These are phyloP conservation scores for Orycteropus afer DNA, from an alignment of 2,113 vertebrate genomes.

Conservation along the genomic window DNA sequence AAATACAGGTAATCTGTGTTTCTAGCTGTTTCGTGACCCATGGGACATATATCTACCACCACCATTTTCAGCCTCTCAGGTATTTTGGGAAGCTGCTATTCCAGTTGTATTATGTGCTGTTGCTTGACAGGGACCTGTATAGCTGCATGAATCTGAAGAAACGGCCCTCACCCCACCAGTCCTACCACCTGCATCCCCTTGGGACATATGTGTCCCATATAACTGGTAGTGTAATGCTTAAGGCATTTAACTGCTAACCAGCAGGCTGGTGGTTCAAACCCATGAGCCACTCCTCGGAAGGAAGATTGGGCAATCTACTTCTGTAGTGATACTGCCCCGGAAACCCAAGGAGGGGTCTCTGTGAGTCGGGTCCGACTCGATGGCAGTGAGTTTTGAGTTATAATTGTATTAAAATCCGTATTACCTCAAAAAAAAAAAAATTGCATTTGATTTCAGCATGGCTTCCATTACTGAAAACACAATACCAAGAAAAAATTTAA, in stretches of 20 bases:
- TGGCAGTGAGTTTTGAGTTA: too few species aligned
- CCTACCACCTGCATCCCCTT: too few species aligned
- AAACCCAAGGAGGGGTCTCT: too few species aligned
- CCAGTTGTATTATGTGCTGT: too few species aligned
- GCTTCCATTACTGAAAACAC: background rate
- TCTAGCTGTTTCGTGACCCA: background rate
- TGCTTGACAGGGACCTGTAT: background rate
- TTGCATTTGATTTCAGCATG: background rate
- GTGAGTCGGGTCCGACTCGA: too few species aligned
- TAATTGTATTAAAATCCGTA: background rate
- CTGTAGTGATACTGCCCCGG: too few species aligned
- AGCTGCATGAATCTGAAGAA: too few species aligned
- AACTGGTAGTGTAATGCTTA: too few species aligned
- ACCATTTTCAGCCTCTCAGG: background rate
- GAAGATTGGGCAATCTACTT: too few species aligned
- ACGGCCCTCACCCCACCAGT: background rate
- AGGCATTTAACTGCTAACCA: too few species aligned
- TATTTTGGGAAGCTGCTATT: background rate
- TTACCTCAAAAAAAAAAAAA: background rate
- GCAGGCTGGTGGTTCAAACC: too few species aligned
- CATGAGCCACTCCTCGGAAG: too few species aligned
- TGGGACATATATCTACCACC: background rate
- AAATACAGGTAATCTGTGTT: background rate
- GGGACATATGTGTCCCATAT: background rate
- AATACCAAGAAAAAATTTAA: background rate